Conservation (phyloP, 2,113 vertebrate species). For the Amphilophus citrinellus region DNA sequence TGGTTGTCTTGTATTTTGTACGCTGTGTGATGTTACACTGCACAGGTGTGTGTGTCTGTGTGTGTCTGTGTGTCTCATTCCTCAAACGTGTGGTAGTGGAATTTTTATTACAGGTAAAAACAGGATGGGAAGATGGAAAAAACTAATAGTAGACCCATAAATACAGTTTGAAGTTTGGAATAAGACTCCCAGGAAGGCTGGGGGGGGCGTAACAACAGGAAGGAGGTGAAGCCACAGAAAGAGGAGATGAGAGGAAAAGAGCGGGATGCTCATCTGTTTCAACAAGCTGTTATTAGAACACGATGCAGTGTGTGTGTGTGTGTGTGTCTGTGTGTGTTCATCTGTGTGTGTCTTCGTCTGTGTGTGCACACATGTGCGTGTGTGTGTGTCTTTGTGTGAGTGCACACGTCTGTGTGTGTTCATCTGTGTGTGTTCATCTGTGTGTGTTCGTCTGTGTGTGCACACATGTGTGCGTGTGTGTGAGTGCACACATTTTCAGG, state of each 20-base stretch:
- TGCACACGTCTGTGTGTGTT: too few relatives aligned
- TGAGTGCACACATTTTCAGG: slow-evolving; percentile 5
- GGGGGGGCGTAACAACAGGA: not conserved
- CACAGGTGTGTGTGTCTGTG: not conserved
- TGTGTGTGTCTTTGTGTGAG: not conserved
- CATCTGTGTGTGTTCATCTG: not conserved
- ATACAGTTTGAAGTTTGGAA: slow-evolving; percentile 5
- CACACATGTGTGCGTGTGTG: too few relatives aligned
- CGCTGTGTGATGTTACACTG: not conserved
- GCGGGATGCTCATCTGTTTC: slow-evolving; percentile 43
- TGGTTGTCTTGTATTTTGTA: not conserved
- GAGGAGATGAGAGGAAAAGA: slow-evolving; percentile 40
- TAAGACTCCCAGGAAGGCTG: not conserved
- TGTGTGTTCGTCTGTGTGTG: not conserved
- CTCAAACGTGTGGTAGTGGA: slow-evolving; percentile 48
- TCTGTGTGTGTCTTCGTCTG: too few relatives aligned
- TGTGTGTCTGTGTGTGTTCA: not conserved
- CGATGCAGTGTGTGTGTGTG: slow-evolving; percentile 2
- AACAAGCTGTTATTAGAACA: slow-evolving; percentile 55
- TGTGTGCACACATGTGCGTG: too few relatives aligned
- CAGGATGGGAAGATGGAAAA: not conserved
- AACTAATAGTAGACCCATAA: not conserved
- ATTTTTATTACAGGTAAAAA: slow-evolving; percentile 37
- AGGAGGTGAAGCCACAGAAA: slow-evolving; percentile 19
- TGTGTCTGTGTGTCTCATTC: slow-evolving; percentile 19